phyloP scores from a whole-genome alignment of 2,888 invertebrate genomes.

The Plutella xylostella region DNA sequence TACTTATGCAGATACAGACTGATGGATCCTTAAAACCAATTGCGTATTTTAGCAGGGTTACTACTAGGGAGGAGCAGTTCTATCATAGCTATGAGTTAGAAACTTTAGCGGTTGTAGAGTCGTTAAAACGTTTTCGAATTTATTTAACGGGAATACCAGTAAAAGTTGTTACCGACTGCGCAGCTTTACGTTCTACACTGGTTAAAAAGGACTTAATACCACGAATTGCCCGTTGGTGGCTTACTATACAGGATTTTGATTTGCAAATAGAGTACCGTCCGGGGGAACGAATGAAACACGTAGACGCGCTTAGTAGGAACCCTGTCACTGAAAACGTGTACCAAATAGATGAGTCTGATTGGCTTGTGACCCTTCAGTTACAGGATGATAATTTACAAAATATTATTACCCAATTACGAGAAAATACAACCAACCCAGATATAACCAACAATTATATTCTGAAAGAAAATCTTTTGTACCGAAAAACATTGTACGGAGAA shows the following conservation, averaged over 20 bases:
- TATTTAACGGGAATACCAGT: background rate
- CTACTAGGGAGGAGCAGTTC: background rate
- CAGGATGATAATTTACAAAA: too few relatives aligned
- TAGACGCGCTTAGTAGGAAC: background rate
- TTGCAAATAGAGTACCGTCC: background rate
- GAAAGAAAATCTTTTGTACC: too few relatives aligned
- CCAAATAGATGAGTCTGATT: too few relatives aligned
- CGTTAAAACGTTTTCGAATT: background rate
- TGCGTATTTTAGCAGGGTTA: background rate
- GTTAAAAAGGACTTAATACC: background rate
- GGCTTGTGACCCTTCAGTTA: too few relatives aligned
- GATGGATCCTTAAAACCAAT: background rate
- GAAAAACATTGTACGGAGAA: too few relatives aligned
- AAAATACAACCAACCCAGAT: too few relatives aligned
- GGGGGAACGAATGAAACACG: background rate
- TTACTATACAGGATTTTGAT: background rate
- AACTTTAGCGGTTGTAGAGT: background rate
- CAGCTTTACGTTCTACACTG: background rate
- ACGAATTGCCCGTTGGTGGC: too few relatives aligned
- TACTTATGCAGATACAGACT: background rate
- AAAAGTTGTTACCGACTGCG: background rate
- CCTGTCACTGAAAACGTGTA: too few relatives aligned
- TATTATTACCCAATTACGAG: too few relatives aligned
- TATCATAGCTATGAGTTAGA: background rate
- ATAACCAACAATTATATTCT: too few relatives aligned